A percentile compares a stretch with the other conserved stretches of the same genome.
Conservation (phyloP, 2,888 invertebrate genomes). For the Nymphalis urticae region DNA sequence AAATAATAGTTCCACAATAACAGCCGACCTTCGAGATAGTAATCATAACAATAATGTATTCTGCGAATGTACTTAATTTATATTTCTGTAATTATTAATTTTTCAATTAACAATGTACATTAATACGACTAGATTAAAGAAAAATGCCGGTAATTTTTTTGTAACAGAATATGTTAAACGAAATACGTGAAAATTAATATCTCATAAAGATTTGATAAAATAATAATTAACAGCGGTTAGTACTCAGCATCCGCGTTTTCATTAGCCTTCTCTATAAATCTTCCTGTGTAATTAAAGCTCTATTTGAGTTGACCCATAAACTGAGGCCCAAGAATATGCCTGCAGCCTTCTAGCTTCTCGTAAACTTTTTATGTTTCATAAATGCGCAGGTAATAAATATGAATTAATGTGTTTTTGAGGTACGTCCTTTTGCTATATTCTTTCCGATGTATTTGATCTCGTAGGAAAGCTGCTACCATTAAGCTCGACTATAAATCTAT, state of each 20-base stretch:
- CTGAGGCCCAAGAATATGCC: constrained; percentile 59
- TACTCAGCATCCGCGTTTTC: constrained; percentile 45
- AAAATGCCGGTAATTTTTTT: too few species aligned
- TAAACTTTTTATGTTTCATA: constrained; percentile 79
- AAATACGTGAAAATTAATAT: background rate
- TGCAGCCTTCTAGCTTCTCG: constrained; percentile 68
- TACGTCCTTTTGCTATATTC: constrained; percentile 60
- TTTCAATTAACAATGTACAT: too few species aligned
- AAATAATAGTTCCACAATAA: too few species aligned
- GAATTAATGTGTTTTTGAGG: constrained; percentile 73
- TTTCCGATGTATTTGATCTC: constrained; percentile 53
- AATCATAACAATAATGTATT: too few species aligned
- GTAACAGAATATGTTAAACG: background rate
- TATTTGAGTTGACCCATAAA: constrained; percentile 74
- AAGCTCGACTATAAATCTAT: constrained; percentile 40
- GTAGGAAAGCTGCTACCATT: constrained; percentile 45
- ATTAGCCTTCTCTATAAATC: constrained; percentile 58
- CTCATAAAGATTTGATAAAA: constrained; percentile 12
- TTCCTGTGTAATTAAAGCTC: constrained; percentile 63
- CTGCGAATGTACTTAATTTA: too few species aligned
- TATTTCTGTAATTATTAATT: too few species aligned
- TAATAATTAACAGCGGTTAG: constrained; percentile 25
- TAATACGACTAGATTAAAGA: too few species aligned
- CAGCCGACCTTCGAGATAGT: too few species aligned
- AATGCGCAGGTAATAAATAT: constrained; percentile 74